phyloP scores from a whole-genome alignment of 1,140 invertebrate genomes.

The Drosophila pandora region DNA sequence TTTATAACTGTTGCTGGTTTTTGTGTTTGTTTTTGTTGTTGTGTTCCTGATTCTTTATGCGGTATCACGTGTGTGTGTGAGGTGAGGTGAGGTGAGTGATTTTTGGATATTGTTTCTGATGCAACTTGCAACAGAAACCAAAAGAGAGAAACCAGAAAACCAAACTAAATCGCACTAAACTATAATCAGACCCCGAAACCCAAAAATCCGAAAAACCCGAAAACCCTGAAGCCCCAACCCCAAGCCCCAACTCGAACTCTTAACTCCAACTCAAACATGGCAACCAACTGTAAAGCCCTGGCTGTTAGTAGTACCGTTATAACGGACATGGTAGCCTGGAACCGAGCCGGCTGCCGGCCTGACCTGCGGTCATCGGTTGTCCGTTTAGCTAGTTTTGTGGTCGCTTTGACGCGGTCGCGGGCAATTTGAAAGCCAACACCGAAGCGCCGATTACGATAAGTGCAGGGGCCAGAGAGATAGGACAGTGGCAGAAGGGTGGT shows the following conservation, averaged over 20 bases:
- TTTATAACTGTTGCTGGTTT: constrained; percentile 6
- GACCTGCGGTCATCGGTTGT: constrained; percentile 15
- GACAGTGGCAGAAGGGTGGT: not conserved
- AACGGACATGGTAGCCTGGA: not conserved
- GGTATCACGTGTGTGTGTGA: constrained; percentile 22
- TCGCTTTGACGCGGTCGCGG: constrained; percentile 71
- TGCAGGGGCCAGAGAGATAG: constrained; percentile 18
- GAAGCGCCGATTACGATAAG: constrained; percentile 54
- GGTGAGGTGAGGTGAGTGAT: constrained; percentile 44
- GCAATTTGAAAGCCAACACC: constrained; percentile 63
- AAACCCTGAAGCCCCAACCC: not conserved
- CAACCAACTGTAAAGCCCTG: not conserved
- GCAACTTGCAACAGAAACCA: constrained; percentile 33
- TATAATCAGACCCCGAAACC: not conserved
- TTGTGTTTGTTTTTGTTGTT: constrained; percentile 17
- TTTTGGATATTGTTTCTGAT: constrained; percentile 8
- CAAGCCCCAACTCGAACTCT: not conserved
- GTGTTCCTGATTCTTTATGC: not conserved
- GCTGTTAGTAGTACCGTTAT: too few species aligned
- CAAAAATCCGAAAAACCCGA: not conserved
- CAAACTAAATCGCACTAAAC: constrained; percentile 5
- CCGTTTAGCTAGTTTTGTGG: constrained; percentile 75
- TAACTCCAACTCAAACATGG: not conserved
- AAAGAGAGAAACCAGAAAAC: not conserved
- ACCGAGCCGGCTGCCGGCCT: not conserved